Evolutionary conservation across 2,113 vertebrate species (phyloP), one percentile per base, ranked within the genome.

Genomic region (Platycercus adscitus): DNA sequence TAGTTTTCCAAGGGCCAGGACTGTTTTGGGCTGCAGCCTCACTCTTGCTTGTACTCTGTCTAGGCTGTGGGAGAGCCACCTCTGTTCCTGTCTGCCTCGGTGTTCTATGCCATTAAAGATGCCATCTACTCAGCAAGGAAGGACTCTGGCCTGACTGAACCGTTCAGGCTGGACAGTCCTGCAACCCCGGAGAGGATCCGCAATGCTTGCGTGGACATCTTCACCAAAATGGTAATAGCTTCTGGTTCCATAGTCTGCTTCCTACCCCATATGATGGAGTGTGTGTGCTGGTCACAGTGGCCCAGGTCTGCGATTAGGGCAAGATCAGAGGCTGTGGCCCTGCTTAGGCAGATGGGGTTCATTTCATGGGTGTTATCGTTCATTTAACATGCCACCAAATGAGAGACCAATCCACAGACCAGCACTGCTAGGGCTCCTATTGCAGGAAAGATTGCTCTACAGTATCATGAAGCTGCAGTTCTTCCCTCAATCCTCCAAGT

Each of bases 101-200:
- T 99, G 77, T 99, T 99, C 98, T 99, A 98, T 58, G 99, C 99
- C 94, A 99, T 99, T 94, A 99, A 99, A 97, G 99, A 99, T 6
- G 99, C 99, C 75, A 96, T 99, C 69, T 75, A 68, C 1, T 83
- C 95, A 0, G 98, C 99, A 0, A 98, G 99, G 29, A 81, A 91
- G 11, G 98, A 98, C 31, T 97, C 97, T 2, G 98, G 98, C 2
- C 26, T 97, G 26, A 98, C 72, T 0, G 98, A 97, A 4, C 95
- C 94, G 0, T 99, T 99, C 98, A 97, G 97, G 82, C 91, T 99
- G 56, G 98, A 99, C 97, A 99, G 99, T 89, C 99, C 99, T 11
- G 99, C 99, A 68, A 99, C 99, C 3, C 98, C 99, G 0, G 99
- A 99, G 96, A 98, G 98, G 97, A 99, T 99, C 88, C 99, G 99